Percentiles rank a stretch among this genome's conserved stretches.
phyloP scores from a whole-genome alignment of 2,113 vertebrate genomes.

The Nannobrachium achirus region DNA sequence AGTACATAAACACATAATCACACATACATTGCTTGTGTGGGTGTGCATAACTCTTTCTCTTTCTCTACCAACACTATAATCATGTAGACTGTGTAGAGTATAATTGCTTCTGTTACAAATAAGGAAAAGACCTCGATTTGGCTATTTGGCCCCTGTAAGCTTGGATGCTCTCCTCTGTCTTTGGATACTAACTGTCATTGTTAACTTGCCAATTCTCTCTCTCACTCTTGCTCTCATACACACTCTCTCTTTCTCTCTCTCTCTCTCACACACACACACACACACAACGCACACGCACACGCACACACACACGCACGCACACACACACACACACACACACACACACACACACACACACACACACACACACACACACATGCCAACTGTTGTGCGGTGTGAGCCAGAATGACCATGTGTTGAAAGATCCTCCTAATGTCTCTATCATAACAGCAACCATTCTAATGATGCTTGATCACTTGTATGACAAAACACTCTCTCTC shows the following conservation, averaged over 20 bases:
- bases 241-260: background rate
- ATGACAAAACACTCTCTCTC: slow-evolving; percentile 11
- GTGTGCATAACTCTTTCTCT: too few species aligned
- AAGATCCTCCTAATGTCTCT: slow-evolving; percentile 67
- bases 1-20: too few species aligned
- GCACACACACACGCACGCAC: slow-evolving; percentile 3
- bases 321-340: slow-evolving; percentile 26
- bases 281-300: background rate
- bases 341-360: slow-evolving; percentile 33
- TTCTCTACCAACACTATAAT: too few species aligned
- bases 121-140: slow-evolving; percentile 53
- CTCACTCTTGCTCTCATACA: background rate
- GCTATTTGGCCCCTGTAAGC: slow-evolving; percentile 53
- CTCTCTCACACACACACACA: background rate
- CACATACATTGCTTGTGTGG: too few species aligned
- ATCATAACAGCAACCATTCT: slow-evolving; percentile 53
- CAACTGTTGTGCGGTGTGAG: slow-evolving; percentile 62
- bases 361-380: slow-evolving; percentile 40
- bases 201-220: slow-evolving; percentile 20
- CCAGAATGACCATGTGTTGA: slow-evolving; percentile 75
- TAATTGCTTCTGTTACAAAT: too few species aligned
- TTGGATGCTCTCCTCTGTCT: slow-evolving; percentile 58
- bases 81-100: too few species aligned
- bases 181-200: slow-evolving; percentile 52
- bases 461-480: slow-evolving; percentile 51